These are phyloP conservation scores for Coleophora deauratella DNA, from an alignment of 2,888 invertebrate genomes.

Conservation along the genomic window DNA sequence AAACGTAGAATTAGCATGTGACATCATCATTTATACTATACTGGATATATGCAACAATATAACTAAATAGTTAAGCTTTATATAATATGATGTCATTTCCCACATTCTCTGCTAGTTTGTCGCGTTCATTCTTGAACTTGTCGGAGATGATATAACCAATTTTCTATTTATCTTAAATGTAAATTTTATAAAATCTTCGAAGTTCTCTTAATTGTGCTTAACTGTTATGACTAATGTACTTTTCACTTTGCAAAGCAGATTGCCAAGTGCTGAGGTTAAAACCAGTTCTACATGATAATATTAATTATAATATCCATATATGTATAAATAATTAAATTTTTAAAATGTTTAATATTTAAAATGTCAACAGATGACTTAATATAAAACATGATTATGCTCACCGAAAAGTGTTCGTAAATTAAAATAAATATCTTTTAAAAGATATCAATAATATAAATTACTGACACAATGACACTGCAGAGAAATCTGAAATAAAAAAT, in stretches of 20 bases:
- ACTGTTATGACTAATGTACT: slow-evolving; percentile 12
- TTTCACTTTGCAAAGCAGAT: slow-evolving; percentile 3
- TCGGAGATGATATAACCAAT: background rate
- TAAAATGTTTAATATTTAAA: too few species aligned
- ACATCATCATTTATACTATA: too few species aligned
- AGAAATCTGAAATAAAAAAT: too few species aligned
- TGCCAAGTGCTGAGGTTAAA: background rate
- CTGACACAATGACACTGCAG: too few species aligned
- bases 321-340: too few species aligned
- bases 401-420: slow-evolving; percentile 11
- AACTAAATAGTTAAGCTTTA: too few species aligned
- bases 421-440: slow-evolving; percentile 16
- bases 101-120: too few species aligned
- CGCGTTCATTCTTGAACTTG: background rate
- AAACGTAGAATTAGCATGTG: too few species aligned
- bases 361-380: background rate
- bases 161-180: background rate
- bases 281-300: too few species aligned
- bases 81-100: too few species aligned
- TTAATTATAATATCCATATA: too few species aligned
- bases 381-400: slow-evolving; percentile 20
- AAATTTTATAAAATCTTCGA: slow-evolving; percentile 3
- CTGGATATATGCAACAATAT: too few species aligned
- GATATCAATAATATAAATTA: background rate
- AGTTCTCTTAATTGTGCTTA: slow-evolving; percentile 12